Percentiles rank a stretch among this genome's conserved stretches.
phyloP scores from a whole-genome alignment of 2,113 vertebrate genomes.

The Chionis minor region DNA sequence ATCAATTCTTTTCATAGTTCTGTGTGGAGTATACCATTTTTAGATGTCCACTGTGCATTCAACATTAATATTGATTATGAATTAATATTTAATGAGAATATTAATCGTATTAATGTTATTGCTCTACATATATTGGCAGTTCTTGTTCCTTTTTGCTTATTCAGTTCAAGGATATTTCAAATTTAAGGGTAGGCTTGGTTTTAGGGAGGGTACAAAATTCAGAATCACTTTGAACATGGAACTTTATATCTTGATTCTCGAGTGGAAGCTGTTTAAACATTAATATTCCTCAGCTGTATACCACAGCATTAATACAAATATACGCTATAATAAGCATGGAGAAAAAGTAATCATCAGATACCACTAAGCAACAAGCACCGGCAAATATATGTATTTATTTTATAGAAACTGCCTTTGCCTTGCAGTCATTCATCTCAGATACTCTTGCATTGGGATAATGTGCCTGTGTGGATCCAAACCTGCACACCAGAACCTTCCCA shows the following conservation, averaged over 20 bases:
- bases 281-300: background rate
- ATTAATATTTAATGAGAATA: background rate
- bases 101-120: background rate
- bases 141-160: background rate
- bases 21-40: background rate
- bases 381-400: background rate
- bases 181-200: background rate
- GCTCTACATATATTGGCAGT: background rate
- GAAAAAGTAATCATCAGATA: background rate
- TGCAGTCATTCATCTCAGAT: background rate
- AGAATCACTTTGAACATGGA: background rate
- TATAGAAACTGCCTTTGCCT: background rate
- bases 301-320: background rate
- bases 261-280: background rate
- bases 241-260: background rate
- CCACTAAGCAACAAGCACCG: accelerated
- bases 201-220: background rate
- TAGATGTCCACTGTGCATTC: background rate
- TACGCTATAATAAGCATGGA: background rate
- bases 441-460: background rate
- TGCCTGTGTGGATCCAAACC: background rate
- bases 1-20: background rate
- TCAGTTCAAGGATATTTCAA: background rate
- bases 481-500: background rate
- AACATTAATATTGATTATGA: background rate